Evolutionary conservation across 2,888 invertebrate genomes (phyloP), one percentile per base, ranked within the genome.

Genomic region (Drosophila kokeensis): DNA sequence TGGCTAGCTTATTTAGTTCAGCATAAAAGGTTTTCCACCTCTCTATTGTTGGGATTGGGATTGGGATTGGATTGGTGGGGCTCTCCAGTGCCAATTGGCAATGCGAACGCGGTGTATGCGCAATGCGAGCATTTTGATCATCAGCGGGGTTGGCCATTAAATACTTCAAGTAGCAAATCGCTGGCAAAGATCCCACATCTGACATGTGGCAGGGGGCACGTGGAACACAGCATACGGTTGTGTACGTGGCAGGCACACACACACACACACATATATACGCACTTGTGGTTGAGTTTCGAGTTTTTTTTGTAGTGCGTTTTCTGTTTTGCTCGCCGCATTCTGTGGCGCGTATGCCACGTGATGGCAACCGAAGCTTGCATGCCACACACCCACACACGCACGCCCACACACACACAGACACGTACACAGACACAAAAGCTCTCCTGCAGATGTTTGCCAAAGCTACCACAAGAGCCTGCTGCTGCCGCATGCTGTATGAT

Each of bases 291-390:
- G 45, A 60, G 57, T 63, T 50, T 38, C 30, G 3, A 30, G 50
- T 45, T 21, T 21, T 65, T 54, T 27, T 60, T 66, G 52, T n/a
- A 38, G 18, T 36, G 10, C 27, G 27, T n/a, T 54, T 62, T 84
- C 77, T 86, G 89, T 83, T 86, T 82, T 87, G 89, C 71, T 87
- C 82, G 72, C 57, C 75, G 70, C 68, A 68, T 89, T 83, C 72
- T 40, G 63, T 50, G 54, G 29, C 21, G 53, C 64, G 55, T 30
- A 62, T 69, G 80, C 57, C 82, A 80, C 82, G 81, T 83, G 83
- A 83, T 67, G 67, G n/a, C 34, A n/a, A 21, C 29, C 29, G 48
- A 68, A 77, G 83, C 86, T 77, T 81, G 55, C 52, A 58, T 81
- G 81, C 81, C 83, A 74, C 80, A 79, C 32, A 53, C 59, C 34